Evolutionary conservation across 2,797 vertebrate species (phyloP), one percentile per base, ranked within the genome.

Genomic region (Rhynchonycteris naso): DNA sequence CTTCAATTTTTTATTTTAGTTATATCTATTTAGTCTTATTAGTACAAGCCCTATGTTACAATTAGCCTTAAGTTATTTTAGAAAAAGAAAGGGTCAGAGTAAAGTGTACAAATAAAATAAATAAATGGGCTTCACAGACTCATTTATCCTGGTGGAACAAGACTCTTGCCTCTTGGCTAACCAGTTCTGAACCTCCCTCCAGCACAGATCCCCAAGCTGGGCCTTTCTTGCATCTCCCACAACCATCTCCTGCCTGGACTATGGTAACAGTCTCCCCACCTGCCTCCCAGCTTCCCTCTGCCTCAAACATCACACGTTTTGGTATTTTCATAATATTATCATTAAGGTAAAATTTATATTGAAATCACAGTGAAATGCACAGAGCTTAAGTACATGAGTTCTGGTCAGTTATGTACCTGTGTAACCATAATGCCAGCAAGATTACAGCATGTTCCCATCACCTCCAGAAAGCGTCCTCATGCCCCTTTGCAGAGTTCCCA

Each of bases 1-100:
- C 59, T 82, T 83, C 71, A 66, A 65, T 84, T 80, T 96, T 83
- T 79, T 78, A 61, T 71, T 95, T 87, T 65, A 78, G 54, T 76
- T 90, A 43, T 78, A n/a, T 76, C 19, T 83, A 86, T 75, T 93
- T 11, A 38, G 81, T 63, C 78, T 90, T 69, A 76, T 1, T 75
- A 61, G 75, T 59, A 66, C 8, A 54, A 61, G 19, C 56, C 33
- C 78, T 94, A 43, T 84, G 38, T 79, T 90, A 83, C 59, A 68
- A 75, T 33, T 16, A 28, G 24, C 28, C 24, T 47, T 24, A 79
- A 83, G 47, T 71, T 79, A 68, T 71, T 88, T 92, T 56, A 72
- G 56, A 92, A 92, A 78, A 24, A 81, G 14, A 81, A 81, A 11
- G 54, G 26, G 30, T 71, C 38, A 72, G 68, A 38, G 50, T 56